Evolutionary conservation across 2,797 vertebrate genomes (phyloP).

Genomic region (Xenopus petersii): DNA sequence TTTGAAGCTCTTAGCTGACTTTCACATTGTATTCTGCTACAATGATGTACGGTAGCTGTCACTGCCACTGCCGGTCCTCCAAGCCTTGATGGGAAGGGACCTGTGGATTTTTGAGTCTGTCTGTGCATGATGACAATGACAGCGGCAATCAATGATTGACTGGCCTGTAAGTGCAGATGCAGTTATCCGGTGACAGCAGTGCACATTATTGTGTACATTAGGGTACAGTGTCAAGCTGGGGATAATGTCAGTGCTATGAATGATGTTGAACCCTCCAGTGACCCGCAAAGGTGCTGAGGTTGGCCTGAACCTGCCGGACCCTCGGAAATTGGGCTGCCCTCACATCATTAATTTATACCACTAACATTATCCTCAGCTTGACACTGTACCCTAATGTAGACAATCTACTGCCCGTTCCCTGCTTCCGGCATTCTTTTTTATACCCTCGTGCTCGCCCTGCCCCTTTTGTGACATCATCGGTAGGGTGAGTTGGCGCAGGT

Average conservation of each 20-base stretch:
- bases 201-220: not conserved
- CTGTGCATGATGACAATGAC: not conserved
- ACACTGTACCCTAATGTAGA: not conserved
- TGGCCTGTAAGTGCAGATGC: slow-evolving; percentile 1
- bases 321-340: no score
- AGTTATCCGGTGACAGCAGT: not conserved
- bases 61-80: slow-evolving; percentile 20
- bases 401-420: not conserved
- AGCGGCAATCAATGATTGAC: not conserved
- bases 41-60: slow-evolving; percentile 40
- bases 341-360: no score
- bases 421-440: no score
- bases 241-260: no score
- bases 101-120: slow-evolving; percentile 18
- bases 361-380: no score
- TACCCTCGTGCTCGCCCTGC: no score
- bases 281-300: no score
- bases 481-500: no score
- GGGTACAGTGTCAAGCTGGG: no score
- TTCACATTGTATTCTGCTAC: slow-evolving; percentile 42
- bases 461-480: no score
- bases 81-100: slow-evolving; percentile 8
- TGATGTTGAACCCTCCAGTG: no score
- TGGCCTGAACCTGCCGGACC: no score
- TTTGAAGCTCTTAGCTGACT: slow-evolving; percentile 41